Evolutionary conservation across 2,797 vertebrate genomes (phyloP).

Genomic region (Chaunax sp.): DNA sequence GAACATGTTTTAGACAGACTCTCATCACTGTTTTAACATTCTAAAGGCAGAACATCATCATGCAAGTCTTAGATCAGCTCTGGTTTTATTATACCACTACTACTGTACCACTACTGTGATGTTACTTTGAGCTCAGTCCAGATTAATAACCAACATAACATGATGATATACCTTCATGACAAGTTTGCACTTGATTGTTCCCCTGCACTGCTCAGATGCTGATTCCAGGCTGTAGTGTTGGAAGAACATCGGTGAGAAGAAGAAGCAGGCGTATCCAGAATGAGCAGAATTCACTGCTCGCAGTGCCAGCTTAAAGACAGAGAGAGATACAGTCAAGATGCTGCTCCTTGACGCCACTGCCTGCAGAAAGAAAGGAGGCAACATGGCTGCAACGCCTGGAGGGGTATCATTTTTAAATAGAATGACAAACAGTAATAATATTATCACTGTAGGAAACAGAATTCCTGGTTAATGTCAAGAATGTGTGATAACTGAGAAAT

Average conservation of each 20-base stretch:
- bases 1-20: not conserved
- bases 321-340: slow-evolving; percentile 1
- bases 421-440: too few species aligned
- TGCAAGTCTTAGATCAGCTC: not conserved
- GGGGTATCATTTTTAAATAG: too few species aligned
- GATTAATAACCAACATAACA: slow-evolving; percentile 1
- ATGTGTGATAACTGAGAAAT: too few species aligned
- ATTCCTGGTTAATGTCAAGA: not conserved
- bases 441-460: not conserved
- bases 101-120: too few species aligned
- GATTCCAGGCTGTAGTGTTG: slow-evolving; percentile 84
- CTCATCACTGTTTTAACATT: not conserved
- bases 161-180: slow-evolving; percentile 85
- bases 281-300: slow-evolving; percentile 90
- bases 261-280: slow-evolving; percentile 90
- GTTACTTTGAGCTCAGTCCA: not conserved
- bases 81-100: too few species aligned
- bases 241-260: slow-evolving; percentile 93
- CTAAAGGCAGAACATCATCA: not conserved
- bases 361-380: not conserved
- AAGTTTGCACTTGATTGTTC: slow-evolving; percentile 86
- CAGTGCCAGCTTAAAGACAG: slow-evolving; percentile 86
- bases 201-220: slow-evolving; percentile 47
- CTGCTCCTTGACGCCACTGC: not conserved
- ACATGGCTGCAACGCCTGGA: too few species aligned